phyloP scores from a whole-genome alignment of 2,888 invertebrate genomes.

The Ophion slaviceki region DNA sequence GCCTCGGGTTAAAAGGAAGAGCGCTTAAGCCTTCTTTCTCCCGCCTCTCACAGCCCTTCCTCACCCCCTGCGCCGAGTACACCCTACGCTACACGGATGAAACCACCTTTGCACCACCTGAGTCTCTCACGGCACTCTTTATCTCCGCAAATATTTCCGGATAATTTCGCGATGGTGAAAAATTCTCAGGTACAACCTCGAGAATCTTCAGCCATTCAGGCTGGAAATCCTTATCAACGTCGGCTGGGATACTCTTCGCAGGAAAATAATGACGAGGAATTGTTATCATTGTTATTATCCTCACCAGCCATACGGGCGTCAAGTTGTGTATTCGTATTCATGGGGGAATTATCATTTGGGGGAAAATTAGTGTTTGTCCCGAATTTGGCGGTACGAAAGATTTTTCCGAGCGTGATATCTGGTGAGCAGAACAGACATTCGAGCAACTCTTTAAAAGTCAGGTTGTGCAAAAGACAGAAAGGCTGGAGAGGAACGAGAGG shows the following conservation, averaged over 20 bases:
- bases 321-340: slow-evolving; percentile 26
- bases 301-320: background rate
- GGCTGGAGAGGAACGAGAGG: slow-evolving; percentile 6
- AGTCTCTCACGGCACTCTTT: slow-evolving; percentile 46
- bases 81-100: background rate
- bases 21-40: slow-evolving; percentile 21
- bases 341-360: slow-evolving; percentile 25
- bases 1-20: slow-evolving; percentile 58
- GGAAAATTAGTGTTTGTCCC: slow-evolving; percentile 24
- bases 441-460: slow-evolving; percentile 57
- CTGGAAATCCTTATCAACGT: slow-evolving; percentile 24
- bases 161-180: slow-evolving; percentile 57
- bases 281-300: background rate
- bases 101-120: slow-evolving; percentile 46
- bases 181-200: slow-evolving; percentile 31
- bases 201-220: slow-evolving; percentile 26
- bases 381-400: slow-evolving; percentile 8
- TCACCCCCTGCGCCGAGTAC: background rate
- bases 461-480: slow-evolving; percentile 56
- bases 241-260: background rate
- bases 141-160: slow-evolving; percentile 62
- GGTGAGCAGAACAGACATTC: slow-evolving; percentile 41
- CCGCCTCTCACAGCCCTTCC: background rate
- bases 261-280: slow-evolving; percentile 24
- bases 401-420: slow-evolving; percentile 45